Conservation (phyloP, 2,113 vertebrate species). For the Microtus ochrogaster region DNA sequence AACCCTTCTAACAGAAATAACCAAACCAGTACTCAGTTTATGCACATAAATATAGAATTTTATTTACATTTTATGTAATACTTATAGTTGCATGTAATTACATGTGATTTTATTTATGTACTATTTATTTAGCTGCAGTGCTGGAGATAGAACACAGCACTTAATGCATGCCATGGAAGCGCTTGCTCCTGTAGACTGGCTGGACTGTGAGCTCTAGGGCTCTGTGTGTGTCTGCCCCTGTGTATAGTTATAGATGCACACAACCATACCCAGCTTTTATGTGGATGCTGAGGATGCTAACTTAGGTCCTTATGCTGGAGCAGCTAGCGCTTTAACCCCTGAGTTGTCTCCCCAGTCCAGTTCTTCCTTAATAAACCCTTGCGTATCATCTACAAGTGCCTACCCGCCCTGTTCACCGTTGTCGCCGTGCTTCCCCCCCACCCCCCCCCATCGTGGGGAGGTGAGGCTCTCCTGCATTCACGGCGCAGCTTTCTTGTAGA, state of each 20-base stretch:
- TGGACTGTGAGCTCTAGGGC: background rate
- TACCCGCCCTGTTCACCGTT: too few relatives aligned
- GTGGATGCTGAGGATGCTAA: too few relatives aligned
- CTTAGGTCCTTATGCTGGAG: background rate
- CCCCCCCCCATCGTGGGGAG: background rate
- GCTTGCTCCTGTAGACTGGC: background rate
- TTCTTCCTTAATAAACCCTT: background rate
- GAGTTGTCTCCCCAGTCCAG: background rate
- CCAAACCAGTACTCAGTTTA: too few relatives aligned
- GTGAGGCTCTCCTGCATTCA: background rate
- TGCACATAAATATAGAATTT: background rate
- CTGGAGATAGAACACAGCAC: background rate
- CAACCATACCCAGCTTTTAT: background rate
- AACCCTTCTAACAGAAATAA: background rate
- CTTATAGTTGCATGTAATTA: background rate
- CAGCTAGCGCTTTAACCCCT: background rate
- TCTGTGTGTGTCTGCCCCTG: background rate
- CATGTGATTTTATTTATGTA: background rate
- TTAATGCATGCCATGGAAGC: background rate
- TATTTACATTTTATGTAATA: background rate
- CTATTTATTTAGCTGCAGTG: background rate
- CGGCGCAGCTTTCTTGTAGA: constrained; percentile 55
- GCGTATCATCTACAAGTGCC: background rate
- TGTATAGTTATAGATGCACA: background rate
- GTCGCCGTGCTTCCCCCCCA: too few relatives aligned